Percentiles rank a stretch among this genome's conserved stretches.
phyloP scores from a whole-genome alignment of 1,140 invertebrate genomes.

The Calliphora vicina region DNA sequence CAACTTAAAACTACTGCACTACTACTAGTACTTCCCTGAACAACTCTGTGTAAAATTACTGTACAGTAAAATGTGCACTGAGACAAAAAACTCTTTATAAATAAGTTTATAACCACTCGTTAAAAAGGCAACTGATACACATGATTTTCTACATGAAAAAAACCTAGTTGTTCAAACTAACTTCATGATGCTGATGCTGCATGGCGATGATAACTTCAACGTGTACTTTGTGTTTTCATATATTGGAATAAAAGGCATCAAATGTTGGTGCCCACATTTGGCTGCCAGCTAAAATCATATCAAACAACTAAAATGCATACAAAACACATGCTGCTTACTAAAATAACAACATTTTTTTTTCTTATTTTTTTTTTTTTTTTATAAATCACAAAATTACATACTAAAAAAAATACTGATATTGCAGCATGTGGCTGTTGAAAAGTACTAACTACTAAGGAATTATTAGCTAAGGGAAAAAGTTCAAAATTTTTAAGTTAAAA shows the following conservation, averaged over 20 bases:
- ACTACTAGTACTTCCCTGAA: no score
- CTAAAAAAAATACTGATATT: neutral
- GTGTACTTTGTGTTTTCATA: neutral
- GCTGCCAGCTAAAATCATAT: slow-evolving; percentile 24
- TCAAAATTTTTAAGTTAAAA: no score
- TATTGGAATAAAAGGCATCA: no score
- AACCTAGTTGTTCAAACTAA: neutral
- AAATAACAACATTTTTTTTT: neutral
- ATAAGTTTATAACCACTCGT: no score
- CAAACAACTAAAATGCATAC: slow-evolving; percentile 14
- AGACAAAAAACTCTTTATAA: no score
- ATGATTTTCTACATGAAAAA: no score
- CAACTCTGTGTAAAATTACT: no score
- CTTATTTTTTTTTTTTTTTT: neutral
- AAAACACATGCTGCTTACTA: slow-evolving; percentile 29
- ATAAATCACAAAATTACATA: neutral
- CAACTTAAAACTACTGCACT: neutral
- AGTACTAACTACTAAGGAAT: neutral
- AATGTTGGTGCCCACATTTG: neutral
- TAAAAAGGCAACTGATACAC: no score
- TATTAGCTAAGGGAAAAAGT: neutral
- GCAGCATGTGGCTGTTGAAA: neutral
- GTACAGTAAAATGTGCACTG: no score
- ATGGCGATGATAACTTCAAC: neutral
- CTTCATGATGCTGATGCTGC: neutral